A percentile compares a stretch with the other conserved stretches of the same genome.
These are phyloP conservation scores for Ditylenchus weischeri DNA, from an alignment of 2,888 invertebrate species.

Conservation along the genomic window DNA sequence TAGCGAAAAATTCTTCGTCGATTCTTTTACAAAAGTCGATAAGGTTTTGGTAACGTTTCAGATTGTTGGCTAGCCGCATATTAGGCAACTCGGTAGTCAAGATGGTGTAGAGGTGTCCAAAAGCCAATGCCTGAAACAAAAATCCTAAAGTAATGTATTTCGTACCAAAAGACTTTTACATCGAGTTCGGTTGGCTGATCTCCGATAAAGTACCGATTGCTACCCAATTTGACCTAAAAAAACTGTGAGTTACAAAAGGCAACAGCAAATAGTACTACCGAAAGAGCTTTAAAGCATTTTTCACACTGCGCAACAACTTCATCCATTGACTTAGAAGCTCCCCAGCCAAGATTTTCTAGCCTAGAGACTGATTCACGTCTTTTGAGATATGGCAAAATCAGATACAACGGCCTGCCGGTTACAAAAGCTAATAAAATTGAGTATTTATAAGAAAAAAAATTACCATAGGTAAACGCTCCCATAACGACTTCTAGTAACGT, in stretches of 20 bases:
- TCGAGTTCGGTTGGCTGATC: conserved; percentile 75
- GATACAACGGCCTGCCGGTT: conserved; percentile 71
- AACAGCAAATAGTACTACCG: conserved; percentile 56
- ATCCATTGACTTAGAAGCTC: conserved; percentile 63
- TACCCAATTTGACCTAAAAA: conserved; percentile 74
- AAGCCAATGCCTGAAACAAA: conserved; percentile 82
- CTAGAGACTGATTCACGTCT: conserved; percentile 68
- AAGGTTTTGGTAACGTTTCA: conserved; percentile 74
- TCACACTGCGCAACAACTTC: conserved; percentile 69
- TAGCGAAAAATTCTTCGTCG: conserved; percentile 63
- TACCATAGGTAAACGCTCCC: conserved; percentile 82
- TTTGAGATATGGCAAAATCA: conserved; percentile 76
- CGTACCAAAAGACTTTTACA: background rate
- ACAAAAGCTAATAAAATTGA: too few relatives aligned
- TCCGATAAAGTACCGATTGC: conserved; percentile 72
- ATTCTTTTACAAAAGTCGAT: conserved; percentile 79
- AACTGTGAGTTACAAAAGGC: conserved; percentile 67
- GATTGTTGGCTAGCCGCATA: conserved; percentile 75
- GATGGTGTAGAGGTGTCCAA: conserved; percentile 92
- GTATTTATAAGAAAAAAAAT: too few relatives aligned
- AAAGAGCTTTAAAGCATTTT: conserved; percentile 81
- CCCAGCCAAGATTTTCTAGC: conserved; percentile 78
- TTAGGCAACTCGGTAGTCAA: conserved; percentile 78
- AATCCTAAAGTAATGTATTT: conserved; percentile 63
- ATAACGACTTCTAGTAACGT: conserved; percentile 75